phyloP scores from a whole-genome alignment of 2,797 vertebrate genomes.

The Tenualosa thibaudeaui region DNA sequence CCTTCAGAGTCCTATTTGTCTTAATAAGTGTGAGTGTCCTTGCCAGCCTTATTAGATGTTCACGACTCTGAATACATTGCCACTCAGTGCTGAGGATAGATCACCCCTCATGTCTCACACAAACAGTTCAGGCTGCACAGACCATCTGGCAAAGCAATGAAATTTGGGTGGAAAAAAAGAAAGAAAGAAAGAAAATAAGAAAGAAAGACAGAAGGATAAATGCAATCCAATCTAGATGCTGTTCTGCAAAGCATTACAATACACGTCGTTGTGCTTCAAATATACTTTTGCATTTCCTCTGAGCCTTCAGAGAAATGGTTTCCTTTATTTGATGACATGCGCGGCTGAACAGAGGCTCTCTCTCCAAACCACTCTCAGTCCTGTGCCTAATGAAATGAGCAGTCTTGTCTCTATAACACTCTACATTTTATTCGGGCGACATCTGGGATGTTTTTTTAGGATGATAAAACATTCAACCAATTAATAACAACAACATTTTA shows the following conservation, averaged over 20 bases:
- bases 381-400: neutral
- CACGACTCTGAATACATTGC: slow-evolving; percentile 45
- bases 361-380: slow-evolving; percentile 18
- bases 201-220: neutral
- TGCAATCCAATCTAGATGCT: slow-evolving; percentile 51
- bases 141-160: slow-evolving; percentile 54
- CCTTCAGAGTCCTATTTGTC: slow-evolving; percentile 58
- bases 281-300: slow-evolving; percentile 25
- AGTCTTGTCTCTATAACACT: neutral
- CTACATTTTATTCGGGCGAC: neutral
- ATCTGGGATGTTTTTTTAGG: neutral
- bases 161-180: neutral
- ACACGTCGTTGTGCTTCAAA: slow-evolving; percentile 37
- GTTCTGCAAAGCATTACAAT: slow-evolving; percentile 47
- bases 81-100: slow-evolving; percentile 47
- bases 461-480: neutral
- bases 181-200: neutral
- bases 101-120: slow-evolving; percentile 40
- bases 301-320: slow-evolving; percentile 3
- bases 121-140: slow-evolving; percentile 53
- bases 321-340: slow-evolving; percentile 39
- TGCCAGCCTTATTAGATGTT: slow-evolving; percentile 52
- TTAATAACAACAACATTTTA: neutral
- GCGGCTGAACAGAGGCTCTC: slow-evolving; percentile 28
- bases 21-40: slow-evolving; percentile 59